A percentile compares a stretch with the other conserved stretches of the same genome.
Evolutionary conservation across 2,888 invertebrate species (phyloP).

Genomic region (Sceliomorpha sp.): DNA sequence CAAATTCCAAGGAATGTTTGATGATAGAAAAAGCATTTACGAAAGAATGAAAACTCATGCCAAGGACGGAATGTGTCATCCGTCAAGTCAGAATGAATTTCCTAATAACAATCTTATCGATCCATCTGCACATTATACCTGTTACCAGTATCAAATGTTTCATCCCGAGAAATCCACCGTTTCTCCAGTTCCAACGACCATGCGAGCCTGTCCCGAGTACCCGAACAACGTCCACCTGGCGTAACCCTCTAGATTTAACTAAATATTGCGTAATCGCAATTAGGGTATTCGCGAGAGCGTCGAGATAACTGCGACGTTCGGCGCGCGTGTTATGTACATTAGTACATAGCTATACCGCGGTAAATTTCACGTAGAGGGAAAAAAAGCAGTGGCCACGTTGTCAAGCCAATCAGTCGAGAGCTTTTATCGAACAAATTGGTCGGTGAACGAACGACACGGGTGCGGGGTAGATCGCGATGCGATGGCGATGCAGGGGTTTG

Average conservation of each 20-base stretch:
- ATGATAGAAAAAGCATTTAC: no score
- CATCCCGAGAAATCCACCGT: no score
- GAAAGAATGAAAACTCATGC: no score
- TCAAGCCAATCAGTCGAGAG: constrained; percentile 76
- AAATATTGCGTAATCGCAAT: constrained; percentile 52
- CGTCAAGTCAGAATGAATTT: no score
- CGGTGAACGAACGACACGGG: constrained; percentile 68
- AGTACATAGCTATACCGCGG: constrained; percentile 57
- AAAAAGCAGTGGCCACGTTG: constrained; percentile 71
- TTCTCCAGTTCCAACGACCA: no score
- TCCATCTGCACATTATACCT: no score
- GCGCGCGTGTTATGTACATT: constrained; percentile 43
- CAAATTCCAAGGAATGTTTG: no score
- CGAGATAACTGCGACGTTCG: constrained; percentile 32
- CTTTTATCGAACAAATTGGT: constrained; percentile 77
- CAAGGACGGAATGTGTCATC: no score
- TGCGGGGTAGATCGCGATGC: constrained; percentile 34
- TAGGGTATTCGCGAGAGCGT: constrained; percentile 46
- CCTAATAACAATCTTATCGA: no score
- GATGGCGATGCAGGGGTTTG: constrained; percentile 18
- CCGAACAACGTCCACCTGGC: no score
- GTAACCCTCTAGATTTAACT: constrained; percentile 50
- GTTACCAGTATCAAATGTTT: no score
- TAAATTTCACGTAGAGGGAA: constrained; percentile 65
- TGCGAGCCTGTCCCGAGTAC: no score